phyloP scores from a whole-genome alignment of 1,140 invertebrate genomes.

The Lepidotrigona ventralis region DNA sequence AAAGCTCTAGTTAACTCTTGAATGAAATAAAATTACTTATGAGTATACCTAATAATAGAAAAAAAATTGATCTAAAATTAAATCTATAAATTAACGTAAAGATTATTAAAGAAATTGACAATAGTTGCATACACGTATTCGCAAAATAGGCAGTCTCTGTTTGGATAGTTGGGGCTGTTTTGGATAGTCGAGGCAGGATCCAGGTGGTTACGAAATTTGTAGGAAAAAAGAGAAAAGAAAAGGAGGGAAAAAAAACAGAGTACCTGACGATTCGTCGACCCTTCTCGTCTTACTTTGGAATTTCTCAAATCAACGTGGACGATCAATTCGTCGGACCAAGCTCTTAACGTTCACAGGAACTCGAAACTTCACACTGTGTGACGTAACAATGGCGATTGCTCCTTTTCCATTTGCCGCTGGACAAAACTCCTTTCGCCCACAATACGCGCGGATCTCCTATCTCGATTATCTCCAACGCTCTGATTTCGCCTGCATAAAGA shows the following conservation, averaged over 20 bases:
- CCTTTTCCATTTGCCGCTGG: constrained; percentile 63
- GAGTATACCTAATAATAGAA: too few species aligned
- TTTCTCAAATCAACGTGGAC: constrained; percentile 10
- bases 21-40: too few species aligned
- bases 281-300: constrained; percentile 75
- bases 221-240: not conserved
- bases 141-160: too few species aligned
- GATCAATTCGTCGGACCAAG: constrained; percentile 27
- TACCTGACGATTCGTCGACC: constrained; percentile 62
- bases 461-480: constrained; percentile 59
- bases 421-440: constrained; percentile 73
- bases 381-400: constrained; percentile 76
- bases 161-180: too few species aligned
- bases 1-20: too few species aligned
- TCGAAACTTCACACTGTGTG: constrained; percentile 64
- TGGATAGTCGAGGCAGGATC: not conserved
- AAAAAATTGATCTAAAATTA: too few species aligned
- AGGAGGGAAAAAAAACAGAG: constrained; percentile 1
- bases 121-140: too few species aligned
- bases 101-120: too few species aligned
- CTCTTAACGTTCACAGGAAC: constrained; percentile 71
- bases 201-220: constrained; percentile 50
- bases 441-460: constrained; percentile 65
- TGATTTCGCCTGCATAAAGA: constrained; percentile 60
- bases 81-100: too few species aligned